A percentile compares a stretch with the other conserved stretches of the same genome.
Evolutionary conservation across 2,888 invertebrate species (phyloP).

Genomic region (Lithosia quadra): DNA sequence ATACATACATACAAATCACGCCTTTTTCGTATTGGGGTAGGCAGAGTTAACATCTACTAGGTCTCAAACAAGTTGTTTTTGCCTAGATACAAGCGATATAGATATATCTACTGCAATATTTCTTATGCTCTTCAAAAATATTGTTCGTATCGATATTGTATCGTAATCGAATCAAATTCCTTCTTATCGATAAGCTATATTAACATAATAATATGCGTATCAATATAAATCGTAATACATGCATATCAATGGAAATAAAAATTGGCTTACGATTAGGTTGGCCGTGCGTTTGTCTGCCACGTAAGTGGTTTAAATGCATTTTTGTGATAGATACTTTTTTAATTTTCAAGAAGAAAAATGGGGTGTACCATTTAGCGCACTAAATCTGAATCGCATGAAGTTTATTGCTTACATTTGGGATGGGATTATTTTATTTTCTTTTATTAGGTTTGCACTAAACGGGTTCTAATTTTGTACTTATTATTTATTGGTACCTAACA

Average conservation of each 20-base stretch:
- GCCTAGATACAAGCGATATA: too few relatives aligned
- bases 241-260: not conserved
- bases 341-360: not conserved
- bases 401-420: not conserved
- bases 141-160: too few relatives aligned
- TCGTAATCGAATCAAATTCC: not conserved
- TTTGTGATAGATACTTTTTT: not conserved
- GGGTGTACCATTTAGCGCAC: too few relatives aligned
- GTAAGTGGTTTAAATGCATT: too few relatives aligned
- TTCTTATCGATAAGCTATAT: not conserved
- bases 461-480: not conserved
- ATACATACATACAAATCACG: too few relatives aligned
- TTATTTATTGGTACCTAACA: not conserved
- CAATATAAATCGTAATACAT: not conserved
- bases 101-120: too few relatives aligned
- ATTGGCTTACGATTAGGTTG: not conserved
- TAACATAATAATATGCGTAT: not conserved
- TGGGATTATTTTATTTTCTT: not conserved
- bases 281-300: too few relatives aligned
- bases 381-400: not conserved
- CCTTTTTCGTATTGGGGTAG: too few relatives aligned
- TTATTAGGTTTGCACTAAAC: not conserved
- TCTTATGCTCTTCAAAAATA: too few relatives aligned
- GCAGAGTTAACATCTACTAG: too few relatives aligned
- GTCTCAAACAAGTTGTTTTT: too few relatives aligned